phyloP scores from a whole-genome alignment of 1,140 invertebrate species.

The Elymnias hypermnestra region DNA sequence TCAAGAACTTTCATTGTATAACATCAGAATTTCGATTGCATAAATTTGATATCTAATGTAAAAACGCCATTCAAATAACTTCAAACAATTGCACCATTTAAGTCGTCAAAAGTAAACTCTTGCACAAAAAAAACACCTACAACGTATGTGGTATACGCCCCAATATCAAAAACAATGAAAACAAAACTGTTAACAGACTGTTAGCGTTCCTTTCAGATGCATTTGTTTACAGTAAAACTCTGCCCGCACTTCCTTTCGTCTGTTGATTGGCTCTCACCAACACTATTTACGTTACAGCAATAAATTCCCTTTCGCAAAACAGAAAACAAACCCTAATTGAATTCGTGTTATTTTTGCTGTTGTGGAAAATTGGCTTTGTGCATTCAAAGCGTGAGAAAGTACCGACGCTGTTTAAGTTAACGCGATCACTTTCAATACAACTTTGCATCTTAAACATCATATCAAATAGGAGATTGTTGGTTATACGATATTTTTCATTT shows the following conservation, averaged over 20 bases:
- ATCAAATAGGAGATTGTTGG: slow-evolving; percentile 21
- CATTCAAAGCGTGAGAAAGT: slow-evolving; percentile 61
- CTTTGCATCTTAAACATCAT: slow-evolving; percentile 22
- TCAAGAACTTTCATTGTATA: too few species aligned
- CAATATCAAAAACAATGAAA: too few species aligned
- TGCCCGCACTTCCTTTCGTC: slow-evolving; percentile 20
- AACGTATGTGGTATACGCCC: too few species aligned
- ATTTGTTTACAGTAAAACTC: background rate
- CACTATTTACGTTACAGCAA: slow-evolving; percentile 41
- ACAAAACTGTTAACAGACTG: too few species aligned
- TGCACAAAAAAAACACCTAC: too few species aligned
- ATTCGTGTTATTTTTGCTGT: slow-evolving; percentile 63
- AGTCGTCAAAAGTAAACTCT: too few species aligned
- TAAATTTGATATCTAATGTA: too few species aligned
- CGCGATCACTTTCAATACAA: slow-evolving; percentile 28
- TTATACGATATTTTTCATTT: slow-evolving; percentile 20
- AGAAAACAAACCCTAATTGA: slow-evolving; percentile 64
- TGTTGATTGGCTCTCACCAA: slow-evolving; percentile 37
- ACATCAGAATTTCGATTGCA: too few species aligned
- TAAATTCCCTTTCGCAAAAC: slow-evolving; percentile 44
- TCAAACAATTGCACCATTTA: too few species aligned
- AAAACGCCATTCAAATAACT: too few species aligned
- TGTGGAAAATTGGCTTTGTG: slow-evolving; percentile 60
- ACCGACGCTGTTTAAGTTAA: slow-evolving; percentile 37
- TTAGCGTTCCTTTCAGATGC: too few species aligned